Evolutionary conservation across 2,113 vertebrate species (phyloP).

Genomic region (Pleuronectes platessa): DNA sequence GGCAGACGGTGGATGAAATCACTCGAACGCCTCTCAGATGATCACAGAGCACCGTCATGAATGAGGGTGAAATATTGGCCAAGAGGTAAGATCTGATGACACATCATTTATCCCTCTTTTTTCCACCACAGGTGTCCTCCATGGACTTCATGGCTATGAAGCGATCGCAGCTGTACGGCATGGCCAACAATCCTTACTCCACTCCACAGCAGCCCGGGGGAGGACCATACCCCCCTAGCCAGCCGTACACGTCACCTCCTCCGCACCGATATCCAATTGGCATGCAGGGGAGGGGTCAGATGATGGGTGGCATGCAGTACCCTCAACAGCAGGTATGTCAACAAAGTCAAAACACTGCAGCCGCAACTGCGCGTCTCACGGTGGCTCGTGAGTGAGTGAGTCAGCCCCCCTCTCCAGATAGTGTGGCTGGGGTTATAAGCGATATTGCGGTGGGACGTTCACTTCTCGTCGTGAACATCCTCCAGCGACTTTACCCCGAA

Average conservation of each 20-base stretch:
- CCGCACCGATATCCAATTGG: slow-evolving; percentile 92
- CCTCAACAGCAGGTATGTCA: slow-evolving; percentile 92
- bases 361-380: slow-evolving; percentile 5
- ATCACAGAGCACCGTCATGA: neutral
- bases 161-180: slow-evolving; percentile 93
- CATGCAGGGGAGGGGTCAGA: slow-evolving; percentile 91
- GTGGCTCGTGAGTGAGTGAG: neutral
- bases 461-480: slow-evolving; percentile 39
- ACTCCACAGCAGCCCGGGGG: slow-evolving; percentile 86
- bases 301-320: slow-evolving; percentile 92
- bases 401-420: slow-evolving; percentile 15
- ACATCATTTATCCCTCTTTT: slow-evolving; percentile 14
- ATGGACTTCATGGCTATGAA: slow-evolving; percentile 99
- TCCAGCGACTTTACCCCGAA: slow-evolving; percentile 45
- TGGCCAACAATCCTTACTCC: slow-evolving; percentile 91
- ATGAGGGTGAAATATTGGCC: slow-evolving; percentile 2
- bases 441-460: slow-evolving; percentile 51
- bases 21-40: slow-evolving; percentile 20
- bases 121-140: slow-evolving; percentile 86
- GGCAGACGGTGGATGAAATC: slow-evolving; percentile 39
- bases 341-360: neutral
- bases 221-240: slow-evolving; percentile 89
- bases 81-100: neutral
- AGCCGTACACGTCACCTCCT: slow-evolving; percentile 90
- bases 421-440: slow-evolving; percentile 34